Evolutionary conservation across 2,888 invertebrate species (phyloP).

Genomic region (Polylopha cassiicola): DNA sequence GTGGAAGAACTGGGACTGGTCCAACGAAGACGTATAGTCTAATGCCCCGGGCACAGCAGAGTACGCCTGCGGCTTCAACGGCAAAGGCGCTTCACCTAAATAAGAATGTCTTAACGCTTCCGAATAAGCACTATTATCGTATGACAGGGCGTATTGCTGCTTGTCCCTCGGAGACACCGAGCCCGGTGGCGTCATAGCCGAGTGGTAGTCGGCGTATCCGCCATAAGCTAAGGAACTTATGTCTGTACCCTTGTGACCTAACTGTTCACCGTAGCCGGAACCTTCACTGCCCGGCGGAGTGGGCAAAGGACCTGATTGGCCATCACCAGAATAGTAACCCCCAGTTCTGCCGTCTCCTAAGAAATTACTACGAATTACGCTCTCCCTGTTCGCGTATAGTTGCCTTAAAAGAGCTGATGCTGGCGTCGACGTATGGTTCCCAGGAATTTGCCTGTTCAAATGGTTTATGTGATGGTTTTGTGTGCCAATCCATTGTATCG

Average conservation of each 20-base stretch:
- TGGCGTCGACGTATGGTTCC: constrained; percentile 81
- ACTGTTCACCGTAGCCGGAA: constrained; percentile 81
- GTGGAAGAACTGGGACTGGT: constrained; percentile 92
- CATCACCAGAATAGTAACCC: constrained; percentile 75
- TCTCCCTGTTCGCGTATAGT: constrained; percentile 94
- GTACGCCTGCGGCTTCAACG: constrained; percentile 94
- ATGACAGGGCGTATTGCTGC: constrained; percentile 77
- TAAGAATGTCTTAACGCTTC: constrained; percentile 78
- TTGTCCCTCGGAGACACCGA: constrained; percentile 96
- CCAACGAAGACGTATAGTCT: constrained; percentile 81
- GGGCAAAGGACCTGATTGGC: constrained; percentile 85
- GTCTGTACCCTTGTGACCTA: constrained; percentile 73
- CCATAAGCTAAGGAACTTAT: constrained; percentile 79
- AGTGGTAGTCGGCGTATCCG: constrained; percentile 89
- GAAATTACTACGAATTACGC: constrained; percentile 94
- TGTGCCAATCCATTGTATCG: constrained; percentile 96
- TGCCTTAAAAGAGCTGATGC: constrained; percentile 93
- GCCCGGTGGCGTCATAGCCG: constrained; percentile 98
- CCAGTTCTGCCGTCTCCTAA: constrained; percentile 68
- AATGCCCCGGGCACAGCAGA: constrained; percentile 83
- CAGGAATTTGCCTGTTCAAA: constrained; percentile 77
- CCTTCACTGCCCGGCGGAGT: constrained; percentile 95
- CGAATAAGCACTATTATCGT: constrained; percentile 80
- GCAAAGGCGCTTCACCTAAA: constrained; percentile 78
- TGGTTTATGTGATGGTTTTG: constrained; percentile 82